A percentile compares a stretch with the other conserved stretches of the same genome.
These are phyloP conservation scores for Telmatherina bonti DNA, from an alignment of 2,797 vertebrate species.

Conservation along the genomic window DNA sequence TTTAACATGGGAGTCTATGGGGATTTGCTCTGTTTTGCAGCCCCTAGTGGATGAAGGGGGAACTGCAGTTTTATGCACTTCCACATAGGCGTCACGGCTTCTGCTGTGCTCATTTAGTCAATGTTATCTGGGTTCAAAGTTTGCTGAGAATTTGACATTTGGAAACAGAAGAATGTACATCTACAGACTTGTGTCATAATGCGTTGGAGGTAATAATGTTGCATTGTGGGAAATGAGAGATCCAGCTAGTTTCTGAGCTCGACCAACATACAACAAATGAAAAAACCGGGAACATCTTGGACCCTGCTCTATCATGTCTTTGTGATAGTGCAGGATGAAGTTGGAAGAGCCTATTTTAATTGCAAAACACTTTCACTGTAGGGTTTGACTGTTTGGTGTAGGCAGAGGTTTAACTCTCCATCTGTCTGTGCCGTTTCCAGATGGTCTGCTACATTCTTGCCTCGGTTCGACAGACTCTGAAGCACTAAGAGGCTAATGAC, in stretches of 20 bases:
- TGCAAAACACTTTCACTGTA: background rate
- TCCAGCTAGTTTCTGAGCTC: background rate
- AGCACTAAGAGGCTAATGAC: background rate
- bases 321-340: background rate
- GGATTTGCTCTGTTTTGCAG: too few relatives aligned
- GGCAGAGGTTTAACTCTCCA: conserved; percentile 13
- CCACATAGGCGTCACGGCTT: too few relatives aligned
- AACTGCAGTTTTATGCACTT: too few relatives aligned
- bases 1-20: too few relatives aligned
- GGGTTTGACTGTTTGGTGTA: background rate
- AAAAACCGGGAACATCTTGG: background rate
- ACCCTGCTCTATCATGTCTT: background rate
- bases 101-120: background rate
- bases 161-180: background rate
- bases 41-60: too few relatives aligned
- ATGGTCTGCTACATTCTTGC: background rate
- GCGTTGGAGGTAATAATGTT: background rate
- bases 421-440: background rate
- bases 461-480: conserved; percentile 8
- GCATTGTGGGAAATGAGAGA: background rate
- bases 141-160: background rate
- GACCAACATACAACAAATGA: background rate
- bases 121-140: background rate
- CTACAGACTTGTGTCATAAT: background rate
- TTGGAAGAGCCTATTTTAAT: background rate